Conservation (phyloP, 2,113 vertebrate species). For the Pristiophorus japonicus region DNA sequence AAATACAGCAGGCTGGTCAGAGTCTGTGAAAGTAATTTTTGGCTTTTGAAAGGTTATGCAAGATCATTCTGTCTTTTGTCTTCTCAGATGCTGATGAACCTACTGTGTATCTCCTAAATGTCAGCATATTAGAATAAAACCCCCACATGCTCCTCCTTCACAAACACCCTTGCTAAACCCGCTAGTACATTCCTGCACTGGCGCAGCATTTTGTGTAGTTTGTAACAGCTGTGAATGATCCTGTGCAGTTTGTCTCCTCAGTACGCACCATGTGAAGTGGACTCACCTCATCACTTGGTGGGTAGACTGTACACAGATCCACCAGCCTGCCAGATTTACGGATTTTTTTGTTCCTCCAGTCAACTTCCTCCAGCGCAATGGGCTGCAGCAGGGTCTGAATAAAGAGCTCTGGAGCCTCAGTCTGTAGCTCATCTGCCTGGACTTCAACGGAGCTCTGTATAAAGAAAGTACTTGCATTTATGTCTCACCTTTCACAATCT, state of each 20-base stretch:
- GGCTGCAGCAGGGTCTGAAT: background rate
- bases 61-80: too few species aligned
- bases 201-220: background rate
- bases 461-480: background rate
- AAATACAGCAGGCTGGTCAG: background rate
- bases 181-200: background rate
- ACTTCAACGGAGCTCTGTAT: background rate
- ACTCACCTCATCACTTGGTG: background rate
- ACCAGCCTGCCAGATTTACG: conserved; percentile 25
- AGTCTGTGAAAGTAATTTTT: background rate
- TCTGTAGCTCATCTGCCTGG: background rate
- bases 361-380: background rate
- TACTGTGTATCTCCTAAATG: background rate
- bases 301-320: background rate
- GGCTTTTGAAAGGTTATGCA: background rate
- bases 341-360: background rate
- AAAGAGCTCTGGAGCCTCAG: background rate
- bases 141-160: background rate
- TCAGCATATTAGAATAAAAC: background rate
- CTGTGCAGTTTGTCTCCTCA: background rate
- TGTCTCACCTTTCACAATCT: background rate
- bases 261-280: background rate
- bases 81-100: background rate
- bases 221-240: background rate
- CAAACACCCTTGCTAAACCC: background rate